Base-by-base conservation (phyloP, 1,140 invertebrate species). In the Lepidurus arcticus region DNA sequence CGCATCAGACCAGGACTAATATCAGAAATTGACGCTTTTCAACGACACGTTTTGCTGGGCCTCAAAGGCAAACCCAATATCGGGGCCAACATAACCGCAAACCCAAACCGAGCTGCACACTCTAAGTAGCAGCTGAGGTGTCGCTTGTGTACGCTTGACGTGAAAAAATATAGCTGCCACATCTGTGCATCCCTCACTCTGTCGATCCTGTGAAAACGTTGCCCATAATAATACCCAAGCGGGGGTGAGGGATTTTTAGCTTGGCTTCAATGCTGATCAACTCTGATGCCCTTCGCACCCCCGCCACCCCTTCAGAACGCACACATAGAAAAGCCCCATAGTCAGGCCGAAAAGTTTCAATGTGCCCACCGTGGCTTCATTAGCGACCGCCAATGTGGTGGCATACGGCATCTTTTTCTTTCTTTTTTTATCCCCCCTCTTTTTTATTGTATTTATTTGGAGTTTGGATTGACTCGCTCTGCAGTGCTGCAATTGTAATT, bases 221-320 rank as follows among this genome's bases (percentile, higher is more conserved):
- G 53, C 53, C 13, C 53, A 65, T 65, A 16, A 21, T 21, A 47
- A 47, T 47, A 65, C 53, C 34, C 16, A 10, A 10, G 21, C 53
- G 53, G 53, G 53, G 53, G 53, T 65, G 53, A 65, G 53, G 53
- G 53, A 65, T 65, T 65, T 65, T 65, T 65, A 65, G 53, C 53
- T 65, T 16, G 16, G 53, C n/a, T 65, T 65, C 53, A 65, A 11
- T 65, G 53, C 53, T 65, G 53, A 13, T 65, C 53, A 65, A 65
- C 53, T 65, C 53, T 34, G 34, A 34, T 34, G 34, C 34, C 34
- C 45, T 21, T 65, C 53, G 53, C 53, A 65, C 53, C 53, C 53
- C 53, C 9, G 16, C 53, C 16, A 7, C 53, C 21, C 21, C 21
- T 65, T 65, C 7, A 13, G n/a, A 7, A 65, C n/a, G 21, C 53